Conservation (phyloP, 2,113 vertebrate species). For the Tichodroma muraria region DNA sequence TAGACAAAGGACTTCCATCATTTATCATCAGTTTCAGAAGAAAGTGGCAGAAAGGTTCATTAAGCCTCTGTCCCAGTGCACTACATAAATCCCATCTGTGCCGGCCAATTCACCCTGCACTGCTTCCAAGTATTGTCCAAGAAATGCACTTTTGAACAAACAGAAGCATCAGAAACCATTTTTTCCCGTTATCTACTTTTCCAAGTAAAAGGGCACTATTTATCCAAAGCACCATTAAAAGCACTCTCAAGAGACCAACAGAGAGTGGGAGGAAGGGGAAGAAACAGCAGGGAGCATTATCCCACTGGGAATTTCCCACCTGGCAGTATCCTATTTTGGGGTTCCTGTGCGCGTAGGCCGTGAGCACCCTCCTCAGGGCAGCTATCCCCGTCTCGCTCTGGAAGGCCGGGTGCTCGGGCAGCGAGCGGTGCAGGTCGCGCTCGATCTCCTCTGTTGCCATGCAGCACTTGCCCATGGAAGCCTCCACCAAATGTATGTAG, state of each 20-base stretch:
- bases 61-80: neutral
- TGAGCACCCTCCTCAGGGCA: constrained; percentile 87
- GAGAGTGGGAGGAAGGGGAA: neutral
- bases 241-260: neutral
- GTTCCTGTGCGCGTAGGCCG: constrained; percentile 90
- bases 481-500: constrained; percentile 81
- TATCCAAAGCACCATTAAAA: neutral
- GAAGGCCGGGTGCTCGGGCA: constrained; percentile 94
- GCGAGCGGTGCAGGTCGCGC: constrained; percentile 90
- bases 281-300: fast-evolving
- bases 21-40: neutral
- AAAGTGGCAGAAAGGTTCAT: neutral
- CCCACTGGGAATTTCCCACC: constrained; percentile 43
- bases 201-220: neutral
- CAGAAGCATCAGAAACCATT: neutral
- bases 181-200: neutral
- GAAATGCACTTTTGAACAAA: neutral
- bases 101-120: neutral
- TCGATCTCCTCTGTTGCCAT: constrained; percentile 93
- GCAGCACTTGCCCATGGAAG: constrained; percentile 82
- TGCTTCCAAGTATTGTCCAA: neutral
- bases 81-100: neutral
- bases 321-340: constrained; percentile 98
- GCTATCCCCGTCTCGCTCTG: constrained; percentile 90
- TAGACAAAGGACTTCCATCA: neutral